phyloP scores from a whole-genome alignment of 2,113 vertebrate genomes.

The Ptilonorhynchus violaceus region DNA sequence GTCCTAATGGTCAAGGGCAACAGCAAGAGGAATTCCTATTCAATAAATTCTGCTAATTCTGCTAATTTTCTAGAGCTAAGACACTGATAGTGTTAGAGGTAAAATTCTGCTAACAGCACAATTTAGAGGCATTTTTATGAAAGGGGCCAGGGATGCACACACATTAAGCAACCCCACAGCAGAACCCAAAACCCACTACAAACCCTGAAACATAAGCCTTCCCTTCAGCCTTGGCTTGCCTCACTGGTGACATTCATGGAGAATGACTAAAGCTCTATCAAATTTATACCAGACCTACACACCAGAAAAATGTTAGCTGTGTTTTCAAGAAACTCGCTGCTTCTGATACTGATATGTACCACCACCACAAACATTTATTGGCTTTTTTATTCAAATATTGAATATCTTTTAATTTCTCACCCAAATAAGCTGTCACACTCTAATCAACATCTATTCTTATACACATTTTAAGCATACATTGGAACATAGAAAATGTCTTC shows the following conservation, averaged over 20 bases:
- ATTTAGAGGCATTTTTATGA: neutral
- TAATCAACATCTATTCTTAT: neutral
- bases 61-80: neutral
- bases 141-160: rapidly evolving
- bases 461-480: neutral
- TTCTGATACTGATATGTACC: neutral
- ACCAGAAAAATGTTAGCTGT: neutral
- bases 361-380: neutral
- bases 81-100: neutral
- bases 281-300: neutral
- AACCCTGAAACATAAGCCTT: neutral
- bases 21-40: neutral
- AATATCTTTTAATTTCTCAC: neutral
- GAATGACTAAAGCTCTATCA: neutral
- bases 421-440: neutral
- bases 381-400: neutral
- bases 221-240: neutral
- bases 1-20: neutral
- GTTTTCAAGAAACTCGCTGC: neutral
- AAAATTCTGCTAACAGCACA: neutral
- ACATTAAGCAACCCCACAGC: neutral
- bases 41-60: neutral
- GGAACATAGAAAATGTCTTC: neutral
- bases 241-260: neutral
- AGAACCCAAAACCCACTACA: neutral